Evolutionary conservation across 2,888 invertebrate species (phyloP).

Genomic region (Sarcophaga rosellei): DNA sequence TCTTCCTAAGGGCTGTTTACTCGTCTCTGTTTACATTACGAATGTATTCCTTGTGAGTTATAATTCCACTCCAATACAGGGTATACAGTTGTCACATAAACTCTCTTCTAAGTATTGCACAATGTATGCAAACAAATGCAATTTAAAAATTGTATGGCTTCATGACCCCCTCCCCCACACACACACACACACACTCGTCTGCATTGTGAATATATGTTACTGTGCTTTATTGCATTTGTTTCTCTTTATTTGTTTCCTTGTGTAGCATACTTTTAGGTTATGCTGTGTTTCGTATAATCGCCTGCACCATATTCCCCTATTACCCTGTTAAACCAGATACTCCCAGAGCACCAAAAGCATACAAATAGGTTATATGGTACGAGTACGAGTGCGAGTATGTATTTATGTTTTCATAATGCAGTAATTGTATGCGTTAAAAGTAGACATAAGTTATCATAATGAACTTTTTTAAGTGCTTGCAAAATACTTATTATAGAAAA

Average conservation of each 20-base stretch:
- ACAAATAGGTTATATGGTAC: not conserved
- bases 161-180: not conserved
- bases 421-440: slow-evolving; percentile 65
- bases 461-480: slow-evolving; percentile 66
- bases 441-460: slow-evolving; percentile 67
- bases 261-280: slow-evolving; percentile 51
- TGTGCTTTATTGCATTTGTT: not conserved
- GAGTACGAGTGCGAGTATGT: not conserved
- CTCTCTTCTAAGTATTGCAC: not conserved
- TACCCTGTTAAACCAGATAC: not conserved
- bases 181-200: not conserved
- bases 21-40: slow-evolving; percentile 35
- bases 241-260: slow-evolving; percentile 41
- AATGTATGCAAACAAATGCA: not conserved
- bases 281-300: slow-evolving; percentile 20
- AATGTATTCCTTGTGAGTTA: slow-evolving; percentile 43
- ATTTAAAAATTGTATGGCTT: not conserved
- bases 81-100: not conserved
- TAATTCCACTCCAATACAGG: slow-evolving; percentile 12
- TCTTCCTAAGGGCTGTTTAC: slow-evolving; percentile 34
- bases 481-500: slow-evolving; percentile 63
- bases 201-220: slow-evolving; percentile 1
- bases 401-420: slow-evolving; percentile 40
- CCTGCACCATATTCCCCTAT: not conserved
- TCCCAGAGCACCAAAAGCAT: not conserved